A percentile compares a stretch with the other conserved stretches of the same genome.
Conservation (phyloP, 2,113 vertebrate species). For the Tychaedon coryphoeus region DNA sequence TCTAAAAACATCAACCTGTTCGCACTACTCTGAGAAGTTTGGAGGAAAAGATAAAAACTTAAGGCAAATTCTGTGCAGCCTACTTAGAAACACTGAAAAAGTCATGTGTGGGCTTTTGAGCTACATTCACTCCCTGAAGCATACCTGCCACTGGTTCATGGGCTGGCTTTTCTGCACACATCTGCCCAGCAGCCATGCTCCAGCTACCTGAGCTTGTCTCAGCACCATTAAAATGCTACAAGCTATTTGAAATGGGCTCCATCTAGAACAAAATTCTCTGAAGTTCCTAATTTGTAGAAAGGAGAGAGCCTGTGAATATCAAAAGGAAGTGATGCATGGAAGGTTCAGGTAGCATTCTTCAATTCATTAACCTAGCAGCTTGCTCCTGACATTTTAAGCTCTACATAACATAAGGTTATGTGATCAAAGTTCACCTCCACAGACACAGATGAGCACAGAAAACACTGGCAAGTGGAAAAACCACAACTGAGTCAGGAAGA, state of each 20-base stretch:
- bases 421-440: neutral
- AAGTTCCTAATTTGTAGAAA: neutral
- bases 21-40: neutral
- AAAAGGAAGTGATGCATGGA: neutral
- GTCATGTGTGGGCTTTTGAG: neutral
- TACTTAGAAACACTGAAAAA: neutral
- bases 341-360: neutral
- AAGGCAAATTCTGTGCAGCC: neutral
- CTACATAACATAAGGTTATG: neutral
- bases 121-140: neutral
- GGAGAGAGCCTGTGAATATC: neutral
- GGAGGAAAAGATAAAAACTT: neutral
- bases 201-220: neutral
- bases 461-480: neutral
- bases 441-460: neutral
- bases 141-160: neutral
- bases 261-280: neutral
- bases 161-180: neutral
- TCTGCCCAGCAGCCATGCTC: neutral
- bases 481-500: neutral
- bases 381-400: neutral
- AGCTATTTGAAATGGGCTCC: neutral
- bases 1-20: neutral
- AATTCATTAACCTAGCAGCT: neutral
- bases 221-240: neutral